A percentile compares a stretch with the other conserved stretches of the same genome.
Conservation (phyloP, 2,797 vertebrate genomes). For the Takifugu rubripes region DNA sequence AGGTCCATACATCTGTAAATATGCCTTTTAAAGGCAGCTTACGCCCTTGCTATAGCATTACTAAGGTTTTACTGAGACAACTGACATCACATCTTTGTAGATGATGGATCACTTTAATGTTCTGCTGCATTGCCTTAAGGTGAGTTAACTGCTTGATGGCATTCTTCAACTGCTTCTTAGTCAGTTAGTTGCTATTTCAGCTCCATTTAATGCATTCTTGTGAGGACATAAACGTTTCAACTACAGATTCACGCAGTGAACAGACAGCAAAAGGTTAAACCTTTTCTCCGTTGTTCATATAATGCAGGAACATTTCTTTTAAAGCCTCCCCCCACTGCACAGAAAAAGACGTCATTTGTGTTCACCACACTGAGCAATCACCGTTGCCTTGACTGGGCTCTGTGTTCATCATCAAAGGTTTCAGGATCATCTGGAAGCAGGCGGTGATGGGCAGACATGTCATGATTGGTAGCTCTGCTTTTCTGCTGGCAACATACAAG, state of each 20-base stretch:
- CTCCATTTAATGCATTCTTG: constrained; percentile 10
- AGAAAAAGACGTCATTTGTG: constrained; percentile 22
- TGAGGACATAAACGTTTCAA: neutral
- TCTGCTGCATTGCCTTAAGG: too few relatives aligned
- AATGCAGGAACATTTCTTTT: constrained; percentile 14
- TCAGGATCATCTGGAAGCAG: neutral
- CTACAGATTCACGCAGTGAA: neutral
- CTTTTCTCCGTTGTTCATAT: constrained; percentile 30
- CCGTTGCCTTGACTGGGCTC: neutral
- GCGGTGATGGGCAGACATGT: neutral
- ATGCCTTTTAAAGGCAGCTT: too few relatives aligned
- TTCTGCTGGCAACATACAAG: constrained; percentile 1
- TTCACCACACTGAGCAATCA: constrained; percentile 9
- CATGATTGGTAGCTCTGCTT: neutral
- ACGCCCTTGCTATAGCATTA: too few relatives aligned
- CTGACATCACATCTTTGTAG: too few relatives aligned
- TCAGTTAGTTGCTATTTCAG: neutral
- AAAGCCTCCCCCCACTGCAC: constrained; percentile 10
- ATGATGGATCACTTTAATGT: too few relatives aligned
- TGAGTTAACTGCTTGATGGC: too few relatives aligned
- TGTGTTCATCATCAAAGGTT: neutral
- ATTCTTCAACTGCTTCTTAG: too few relatives aligned
- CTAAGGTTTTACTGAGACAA: too few relatives aligned
- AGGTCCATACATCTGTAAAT: too few relatives aligned
- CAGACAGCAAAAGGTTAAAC: constrained; percentile 6